phyloP scores from a whole-genome alignment of 2,888 invertebrate genomes.

The Gerris lacustris region DNA sequence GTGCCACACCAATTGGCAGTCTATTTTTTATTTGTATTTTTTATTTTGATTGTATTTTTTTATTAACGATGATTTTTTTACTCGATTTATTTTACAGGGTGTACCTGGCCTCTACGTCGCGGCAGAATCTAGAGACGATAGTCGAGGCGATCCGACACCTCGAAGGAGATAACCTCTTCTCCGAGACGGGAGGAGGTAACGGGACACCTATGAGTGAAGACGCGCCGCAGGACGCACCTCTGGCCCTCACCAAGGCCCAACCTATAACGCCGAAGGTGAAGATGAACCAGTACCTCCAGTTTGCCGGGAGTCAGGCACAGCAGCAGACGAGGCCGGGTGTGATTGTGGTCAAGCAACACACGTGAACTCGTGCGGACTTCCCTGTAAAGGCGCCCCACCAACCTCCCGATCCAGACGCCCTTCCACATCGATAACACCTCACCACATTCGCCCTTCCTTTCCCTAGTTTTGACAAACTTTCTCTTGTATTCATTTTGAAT shows the following conservation, averaged over 20 bases:
- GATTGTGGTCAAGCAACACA: slow-evolving; percentile 68
- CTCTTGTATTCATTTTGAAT: too few species aligned
- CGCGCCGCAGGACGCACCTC: slow-evolving; percentile 39
- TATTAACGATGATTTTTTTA: too few species aligned
- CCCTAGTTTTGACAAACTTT: not conserved
- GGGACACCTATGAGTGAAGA: slow-evolving; percentile 36
- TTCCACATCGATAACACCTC: too few species aligned
- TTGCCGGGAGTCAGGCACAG: slow-evolving; percentile 40
- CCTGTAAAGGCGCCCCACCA: slow-evolving; percentile 4
- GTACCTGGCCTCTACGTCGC: slow-evolving; percentile 59
- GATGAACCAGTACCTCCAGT: slow-evolving; percentile 50
- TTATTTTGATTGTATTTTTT: too few species aligned
- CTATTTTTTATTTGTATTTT: too few species aligned
- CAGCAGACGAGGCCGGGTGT: slow-evolving; percentile 70
- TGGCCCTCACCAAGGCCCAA: slow-evolving; percentile 44
- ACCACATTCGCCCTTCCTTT: too few species aligned
- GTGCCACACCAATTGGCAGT: too few species aligned
- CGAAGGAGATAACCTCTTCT: slow-evolving; percentile 89
- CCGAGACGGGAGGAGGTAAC: slow-evolving; percentile 47
- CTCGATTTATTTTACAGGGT: slow-evolving; percentile 37
- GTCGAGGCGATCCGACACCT: slow-evolving; percentile 96
- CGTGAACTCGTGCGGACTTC: slow-evolving; percentile 26
- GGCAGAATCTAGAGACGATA: slow-evolving; percentile 93
- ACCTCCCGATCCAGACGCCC: not conserved
- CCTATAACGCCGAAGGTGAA: slow-evolving; percentile 36